Base-by-base conservation (phyloP, 1,140 invertebrate species). In the Ceratosolen solmsi region DNA sequence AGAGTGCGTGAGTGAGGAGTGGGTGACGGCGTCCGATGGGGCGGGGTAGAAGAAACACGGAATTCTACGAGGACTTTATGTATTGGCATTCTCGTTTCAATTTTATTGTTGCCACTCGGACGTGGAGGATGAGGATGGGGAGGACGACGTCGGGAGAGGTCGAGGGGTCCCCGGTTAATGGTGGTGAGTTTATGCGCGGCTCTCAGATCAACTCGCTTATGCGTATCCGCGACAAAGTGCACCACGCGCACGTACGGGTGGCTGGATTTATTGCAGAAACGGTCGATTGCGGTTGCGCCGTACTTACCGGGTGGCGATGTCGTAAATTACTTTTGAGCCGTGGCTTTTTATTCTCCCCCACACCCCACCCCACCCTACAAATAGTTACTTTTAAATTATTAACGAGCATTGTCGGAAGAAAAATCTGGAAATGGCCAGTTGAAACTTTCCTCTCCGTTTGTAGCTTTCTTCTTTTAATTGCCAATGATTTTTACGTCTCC, bases 161-260 rank as follows among this genome's bases (percentile, higher is more conserved):
- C 65, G 65, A 68, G 65, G 65, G n/a, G 68, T n/a, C 36, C 30
- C 38, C 20, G 22, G 25, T 54, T n/a, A 73, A 54, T 51, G 49
- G 49, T 22, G 49, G 49, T 54, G 46, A 73, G 51, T 36, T 73
- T 73, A 73, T 72, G 41, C 70, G 36, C 41, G 15, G 41, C 49
- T 0, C 11, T 17, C 25, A 33, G 25, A 9, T 36, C 2, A 11
- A 5, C 41, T 3, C 17, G 33, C 27, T 7, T 13, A 17, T 13
- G 22, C 15, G 15, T 17, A 22, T 46, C 41, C 5, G 13, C 13
- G 41, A 46, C 41, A 8, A 46, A 5, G 13, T 13, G 22, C 8
- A 27, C n/a, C 25, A 49, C 15, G 27, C 17, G 9, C 11, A 30
- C 11, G n/a, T 2, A 11, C 58, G 25, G n/a, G 0, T n/a, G 58